Conservation (phyloP, 2,888 invertebrate genomes). For the Spilarctia lutea region DNA sequence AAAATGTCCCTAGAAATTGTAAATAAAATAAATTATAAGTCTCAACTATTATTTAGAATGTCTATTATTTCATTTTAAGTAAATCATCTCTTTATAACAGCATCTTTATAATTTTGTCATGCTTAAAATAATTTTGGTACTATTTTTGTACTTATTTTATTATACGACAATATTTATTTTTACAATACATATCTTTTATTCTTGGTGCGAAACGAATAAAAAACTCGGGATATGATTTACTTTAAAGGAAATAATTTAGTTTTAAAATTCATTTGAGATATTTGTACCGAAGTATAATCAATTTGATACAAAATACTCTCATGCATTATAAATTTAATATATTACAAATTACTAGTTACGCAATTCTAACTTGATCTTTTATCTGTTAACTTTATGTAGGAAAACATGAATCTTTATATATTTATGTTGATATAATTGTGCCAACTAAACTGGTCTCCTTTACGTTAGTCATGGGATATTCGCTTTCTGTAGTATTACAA, state of each 20-base stretch:
- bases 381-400: constrained; percentile 12
- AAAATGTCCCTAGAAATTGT: constrained; percentile 37
- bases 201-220: constrained; percentile 5
- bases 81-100: constrained; percentile 32
- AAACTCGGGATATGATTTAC: constrained; percentile 25
- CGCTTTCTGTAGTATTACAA: constrained; percentile 42
- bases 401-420: constrained; percentile 37
- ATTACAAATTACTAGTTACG: constrained; percentile 7
- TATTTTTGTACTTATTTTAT: constrained; percentile 51
- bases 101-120: constrained; percentile 40
- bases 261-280: constrained; percentile 4
- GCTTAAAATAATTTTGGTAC: constrained; percentile 34
- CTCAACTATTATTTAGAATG: constrained; percentile 38
- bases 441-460: constrained; percentile 44
- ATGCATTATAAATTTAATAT: background rate
- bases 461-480: constrained; percentile 30
- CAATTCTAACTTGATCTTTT: constrained; percentile 21
- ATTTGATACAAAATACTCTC: constrained; percentile 14
- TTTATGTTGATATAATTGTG: constrained; percentile 38
- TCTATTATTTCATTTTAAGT: constrained; percentile 35
- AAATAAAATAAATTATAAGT: constrained; percentile 48
- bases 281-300: constrained; percentile 15
- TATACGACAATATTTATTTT: constrained; percentile 13
- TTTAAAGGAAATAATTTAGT: constrained; percentile 17
- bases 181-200: constrained; percentile 17